Percentiles rank a stretch among this genome's conserved stretches.
Conservation (phyloP, 2,888 invertebrate species). For the Frankliniella fusca region DNA sequence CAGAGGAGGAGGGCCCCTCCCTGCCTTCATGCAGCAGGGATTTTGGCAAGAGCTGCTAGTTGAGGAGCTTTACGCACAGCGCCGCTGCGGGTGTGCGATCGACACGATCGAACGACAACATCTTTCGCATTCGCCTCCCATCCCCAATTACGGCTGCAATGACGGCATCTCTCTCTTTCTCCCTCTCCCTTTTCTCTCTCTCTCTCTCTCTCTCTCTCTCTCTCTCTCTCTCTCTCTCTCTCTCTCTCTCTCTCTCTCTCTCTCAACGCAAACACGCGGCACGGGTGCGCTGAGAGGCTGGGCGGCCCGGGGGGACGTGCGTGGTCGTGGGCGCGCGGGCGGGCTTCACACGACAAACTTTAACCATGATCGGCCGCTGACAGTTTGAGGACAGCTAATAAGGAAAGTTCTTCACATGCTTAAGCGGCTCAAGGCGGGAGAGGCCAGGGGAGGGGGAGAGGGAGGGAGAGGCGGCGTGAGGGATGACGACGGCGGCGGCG, state of each 20-base stretch:
- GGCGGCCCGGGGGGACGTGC: neutral
- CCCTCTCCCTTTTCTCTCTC: neutral
- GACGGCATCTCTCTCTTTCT: too few species aligned
- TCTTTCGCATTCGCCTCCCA: too few species aligned
- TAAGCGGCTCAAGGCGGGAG: neutral
- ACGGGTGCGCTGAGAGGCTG: neutral
- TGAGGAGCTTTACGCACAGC: too few species aligned
- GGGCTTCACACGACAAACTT: neutral
- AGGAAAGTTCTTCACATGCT: slow-evolving; percentile 6
- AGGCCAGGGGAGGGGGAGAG: too few species aligned
- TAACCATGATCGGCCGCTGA: neutral
- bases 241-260: neutral
- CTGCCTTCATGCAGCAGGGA: too few species aligned
- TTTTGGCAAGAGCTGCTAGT: too few species aligned
- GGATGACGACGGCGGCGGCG: too few species aligned
- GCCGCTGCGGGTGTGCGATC: too few species aligned
- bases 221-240: too few species aligned
- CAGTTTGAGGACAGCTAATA: neutral
- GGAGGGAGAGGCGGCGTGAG: neutral
- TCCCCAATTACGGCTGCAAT: too few species aligned
- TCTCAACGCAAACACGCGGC: neutral
- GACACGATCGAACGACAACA: too few species aligned
- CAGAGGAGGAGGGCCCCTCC: too few species aligned
- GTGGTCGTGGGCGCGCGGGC: neutral
- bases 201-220: neutral